Evolutionary conservation across 2,113 vertebrate species (phyloP), one percentile per base, ranked within the genome.

Genomic region (Protomyctophum bolini): DNA sequence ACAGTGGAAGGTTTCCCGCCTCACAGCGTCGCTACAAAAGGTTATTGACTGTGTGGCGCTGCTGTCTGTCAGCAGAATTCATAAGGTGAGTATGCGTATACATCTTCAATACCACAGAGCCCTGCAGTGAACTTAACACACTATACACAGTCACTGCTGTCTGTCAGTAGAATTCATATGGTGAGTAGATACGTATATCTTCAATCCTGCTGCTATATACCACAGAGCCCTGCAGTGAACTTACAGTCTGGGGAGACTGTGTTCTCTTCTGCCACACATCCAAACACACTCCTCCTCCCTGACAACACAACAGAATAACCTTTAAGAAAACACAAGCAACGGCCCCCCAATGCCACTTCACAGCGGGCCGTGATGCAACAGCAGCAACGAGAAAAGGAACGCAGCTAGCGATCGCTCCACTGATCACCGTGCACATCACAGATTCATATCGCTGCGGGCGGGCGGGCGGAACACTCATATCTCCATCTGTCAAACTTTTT

Each of bases 291-390:
- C 33, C 3, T 41, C 33, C 33, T 75, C 60, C 64, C 45, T 66
- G 73, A 80, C 76, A 79, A 79, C 76, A 71, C 46, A 73, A 73
- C 12, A 58, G 59, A 1, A 21, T 66, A 80, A 85, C 76, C 72
- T 82, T 80, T 78, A 70, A 45, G 41, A 73, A 71, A 58, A 73
- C 7, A 28, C 56, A 28, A 66, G 14, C 45, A 74, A 84, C 72
- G 68, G 62, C 33, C 80, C 72, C 51, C 65, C 76, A 71, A 57
- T 58, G 65, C 72, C 67, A 79, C 78, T 79, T 83, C 77, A 79
- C 69, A 79, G 67, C 1, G 8, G 58, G 62, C 67, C 33, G 59
- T 75, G 85, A 79, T 83, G 81, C 82, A 70, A 88, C 77, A 85
- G 84, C 88, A 41, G 33, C 33, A 2, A 41, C 33, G 5, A 41